Conservation (phyloP, 2,888 invertebrate species). For the Callyntrura sp. region DNA sequence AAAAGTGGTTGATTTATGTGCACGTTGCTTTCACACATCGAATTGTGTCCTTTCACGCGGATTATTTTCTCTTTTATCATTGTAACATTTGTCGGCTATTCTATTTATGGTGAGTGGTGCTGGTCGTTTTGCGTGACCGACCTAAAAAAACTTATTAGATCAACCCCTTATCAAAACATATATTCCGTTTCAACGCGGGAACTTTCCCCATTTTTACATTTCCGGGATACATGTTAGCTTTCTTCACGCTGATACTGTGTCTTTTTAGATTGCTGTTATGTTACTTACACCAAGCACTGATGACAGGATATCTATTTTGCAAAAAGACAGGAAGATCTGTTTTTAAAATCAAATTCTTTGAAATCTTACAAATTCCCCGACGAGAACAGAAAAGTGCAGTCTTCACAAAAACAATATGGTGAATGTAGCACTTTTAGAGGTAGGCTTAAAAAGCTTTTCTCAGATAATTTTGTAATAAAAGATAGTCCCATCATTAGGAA, state of each 20-base stretch:
- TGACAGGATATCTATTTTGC: no score
- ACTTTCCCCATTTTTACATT: no score
- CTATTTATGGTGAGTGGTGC: conserved; percentile 76
- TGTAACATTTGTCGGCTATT: conserved; percentile 31
- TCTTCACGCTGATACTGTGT: no score
- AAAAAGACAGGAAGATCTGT: no score
- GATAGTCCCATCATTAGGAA: neutral
- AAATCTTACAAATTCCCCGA: no score
- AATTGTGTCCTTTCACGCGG: conserved; percentile 80
- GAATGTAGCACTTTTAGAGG: neutral
- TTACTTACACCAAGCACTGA: no score
- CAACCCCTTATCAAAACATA: no score
- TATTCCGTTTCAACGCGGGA: no score
- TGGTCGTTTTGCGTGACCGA: conserved; percentile 59
- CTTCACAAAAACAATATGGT: neutral
- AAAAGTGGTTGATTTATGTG: conserved; percentile 80
- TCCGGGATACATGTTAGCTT: no score
- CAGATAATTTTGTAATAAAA: neutral
- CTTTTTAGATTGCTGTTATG: no score
- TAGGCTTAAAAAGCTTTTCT: neutral
- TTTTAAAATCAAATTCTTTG: no score
- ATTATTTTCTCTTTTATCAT: conserved; percentile 80
- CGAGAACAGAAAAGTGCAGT: neutral
- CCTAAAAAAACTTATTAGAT: no score
- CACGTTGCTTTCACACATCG: conserved; percentile 81